Evolutionary conservation across 1,140 invertebrate genomes (phyloP).

Genomic region (Zeugodacus cucurbitae): DNA sequence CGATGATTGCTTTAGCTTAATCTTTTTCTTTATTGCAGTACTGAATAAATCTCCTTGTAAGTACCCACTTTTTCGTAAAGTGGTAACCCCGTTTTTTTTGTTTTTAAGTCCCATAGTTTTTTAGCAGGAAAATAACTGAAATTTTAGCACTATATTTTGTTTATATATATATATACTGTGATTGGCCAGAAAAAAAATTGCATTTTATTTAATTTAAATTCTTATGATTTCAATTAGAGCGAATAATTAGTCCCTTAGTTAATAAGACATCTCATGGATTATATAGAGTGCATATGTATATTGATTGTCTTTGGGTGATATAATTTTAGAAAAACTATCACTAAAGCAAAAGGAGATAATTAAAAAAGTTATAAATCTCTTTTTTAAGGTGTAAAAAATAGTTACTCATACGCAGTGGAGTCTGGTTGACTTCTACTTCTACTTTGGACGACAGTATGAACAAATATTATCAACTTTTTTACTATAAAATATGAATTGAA

Average conservation of each 20-base stretch:
- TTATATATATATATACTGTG: not conserved
- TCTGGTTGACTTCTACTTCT: too few species aligned
- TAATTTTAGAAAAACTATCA: too few species aligned
- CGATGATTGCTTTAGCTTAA: constrained; percentile 23
- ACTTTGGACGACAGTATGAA: too few species aligned
- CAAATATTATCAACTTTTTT: too few species aligned
- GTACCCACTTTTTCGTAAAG: constrained; percentile 32
- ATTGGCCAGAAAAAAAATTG: not conserved
- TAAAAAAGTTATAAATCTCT: too few species aligned
- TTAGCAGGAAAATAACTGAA: not conserved
- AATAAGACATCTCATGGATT: not conserved
- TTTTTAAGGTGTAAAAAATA: too few species aligned
- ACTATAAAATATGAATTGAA: too few species aligned
- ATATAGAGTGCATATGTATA: not conserved
- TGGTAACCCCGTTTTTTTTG: constrained; percentile 10
- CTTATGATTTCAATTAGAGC: not conserved
- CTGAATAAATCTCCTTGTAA: constrained; percentile 37
- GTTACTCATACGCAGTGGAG: too few species aligned
- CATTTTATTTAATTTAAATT: not conserved
- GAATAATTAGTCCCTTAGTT: not conserved
- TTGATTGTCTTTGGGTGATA: not conserved
- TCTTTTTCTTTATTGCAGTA: constrained; percentile 30
- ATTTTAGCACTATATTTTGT: not conserved
- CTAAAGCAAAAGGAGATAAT: too few species aligned
- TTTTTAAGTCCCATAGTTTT: not conserved